Evolutionary conservation across 1,140 invertebrate genomes (phyloP).

Genomic region (Caerostris darwini): DNA sequence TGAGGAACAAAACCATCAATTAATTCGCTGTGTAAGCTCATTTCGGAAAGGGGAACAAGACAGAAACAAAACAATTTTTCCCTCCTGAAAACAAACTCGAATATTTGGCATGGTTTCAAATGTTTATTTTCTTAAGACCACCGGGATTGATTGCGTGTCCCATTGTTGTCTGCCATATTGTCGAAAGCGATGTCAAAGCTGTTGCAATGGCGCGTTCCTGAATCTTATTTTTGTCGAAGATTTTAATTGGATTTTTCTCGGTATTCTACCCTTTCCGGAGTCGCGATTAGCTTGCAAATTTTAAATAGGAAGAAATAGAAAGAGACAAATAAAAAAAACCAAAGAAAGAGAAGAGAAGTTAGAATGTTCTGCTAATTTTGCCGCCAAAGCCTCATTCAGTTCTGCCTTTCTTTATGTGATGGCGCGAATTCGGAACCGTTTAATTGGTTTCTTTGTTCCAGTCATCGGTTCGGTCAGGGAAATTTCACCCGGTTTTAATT

Average conservation of each 20-base stretch:
- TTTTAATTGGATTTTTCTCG: neutral
- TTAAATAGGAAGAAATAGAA: neutral
- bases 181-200: neutral
- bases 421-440: neutral
- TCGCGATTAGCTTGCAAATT: neutral
- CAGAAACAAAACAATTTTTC: neutral
- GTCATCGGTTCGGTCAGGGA: neutral
- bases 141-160: neutral
- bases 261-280: neutral
- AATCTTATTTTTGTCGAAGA: slow-evolving; percentile 9
- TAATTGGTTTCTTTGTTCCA: slow-evolving; percentile 20
- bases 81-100: neutral
- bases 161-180: slow-evolving; percentile 18
- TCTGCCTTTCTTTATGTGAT: neutral
- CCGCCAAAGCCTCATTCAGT: neutral
- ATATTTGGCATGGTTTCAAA: neutral
- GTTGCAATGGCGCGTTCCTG: neutral
- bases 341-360: neutral
- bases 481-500: neutral
- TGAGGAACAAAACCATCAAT: neutral
- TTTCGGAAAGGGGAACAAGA: neutral
- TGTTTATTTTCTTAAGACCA: neutral
- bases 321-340: too few species aligned
- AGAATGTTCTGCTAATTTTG: neutral
- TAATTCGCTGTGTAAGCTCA: slow-evolving; percentile 3